These are phyloP conservation scores for Apogon talboti DNA, from an alignment of 2,797 vertebrate species.

Conservation along the genomic window DNA sequence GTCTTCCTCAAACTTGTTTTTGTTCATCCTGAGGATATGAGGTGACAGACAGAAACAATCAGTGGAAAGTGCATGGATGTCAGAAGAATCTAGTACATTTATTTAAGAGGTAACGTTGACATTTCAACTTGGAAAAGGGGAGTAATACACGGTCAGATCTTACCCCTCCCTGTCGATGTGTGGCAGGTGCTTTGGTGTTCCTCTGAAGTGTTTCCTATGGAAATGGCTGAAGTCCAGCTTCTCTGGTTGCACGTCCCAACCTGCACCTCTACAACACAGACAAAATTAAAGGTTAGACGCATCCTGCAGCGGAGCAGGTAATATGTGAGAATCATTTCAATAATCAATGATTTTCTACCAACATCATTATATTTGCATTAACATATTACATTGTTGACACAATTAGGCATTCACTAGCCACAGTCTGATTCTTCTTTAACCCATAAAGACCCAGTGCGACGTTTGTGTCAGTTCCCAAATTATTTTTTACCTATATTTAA, in stretches of 20 bases:
- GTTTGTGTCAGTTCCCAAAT: no score
- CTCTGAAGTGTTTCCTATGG: conserved; percentile 88
- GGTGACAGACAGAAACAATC: neutral
- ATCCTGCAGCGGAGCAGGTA: neutral
- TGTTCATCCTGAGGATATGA: conserved; percentile 86
- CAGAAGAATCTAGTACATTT: no score
- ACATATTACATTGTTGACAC: no score
- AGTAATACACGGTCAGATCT: conserved; percentile 35
- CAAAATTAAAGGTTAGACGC: conserved; percentile 7
- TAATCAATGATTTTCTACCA: no score
- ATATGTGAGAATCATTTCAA: neutral
- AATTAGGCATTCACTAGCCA: no score
- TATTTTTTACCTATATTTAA: no score
- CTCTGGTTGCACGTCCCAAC: conserved; percentile 97
- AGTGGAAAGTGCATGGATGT: neutral
- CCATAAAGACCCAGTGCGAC: no score
- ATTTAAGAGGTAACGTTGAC: no score
- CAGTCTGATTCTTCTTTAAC: no score
- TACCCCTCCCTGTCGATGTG: conserved; percentile 97
- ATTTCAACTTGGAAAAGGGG: neutral
- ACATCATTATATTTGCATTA: no score
- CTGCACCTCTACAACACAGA: conserved; percentile 85
- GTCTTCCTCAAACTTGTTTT: conserved; percentile 90
- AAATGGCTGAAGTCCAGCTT: conserved; percentile 97
- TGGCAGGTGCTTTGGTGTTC: conserved; percentile 90